These are phyloP conservation scores for Barbus barbus DNA, from an alignment of 2,113 vertebrate species.

Conservation along the genomic window DNA sequence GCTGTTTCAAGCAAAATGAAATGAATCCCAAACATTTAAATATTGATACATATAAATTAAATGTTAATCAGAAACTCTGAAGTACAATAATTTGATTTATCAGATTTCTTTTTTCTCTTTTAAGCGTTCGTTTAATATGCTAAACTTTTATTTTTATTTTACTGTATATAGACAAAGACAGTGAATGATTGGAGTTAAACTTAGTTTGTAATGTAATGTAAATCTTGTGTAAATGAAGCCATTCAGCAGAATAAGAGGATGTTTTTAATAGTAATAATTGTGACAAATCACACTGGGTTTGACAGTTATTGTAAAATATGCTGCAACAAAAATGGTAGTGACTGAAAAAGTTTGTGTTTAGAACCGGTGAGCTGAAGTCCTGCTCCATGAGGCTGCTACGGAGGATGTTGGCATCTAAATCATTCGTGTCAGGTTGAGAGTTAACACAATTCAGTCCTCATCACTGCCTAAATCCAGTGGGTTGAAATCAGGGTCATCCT, in stretches of 20 bases:
- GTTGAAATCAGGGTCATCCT: constrained; percentile 91
- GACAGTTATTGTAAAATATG: constrained; percentile 24
- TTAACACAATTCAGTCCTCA: constrained; percentile 65
- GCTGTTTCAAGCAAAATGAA: background rate
- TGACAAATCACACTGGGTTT: constrained; percentile 25
- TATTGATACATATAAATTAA: background rate
- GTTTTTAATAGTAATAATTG: constrained; percentile 39
- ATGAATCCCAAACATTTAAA: background rate
- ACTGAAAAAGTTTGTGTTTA: constrained; percentile 28
- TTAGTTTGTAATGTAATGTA: background rate
- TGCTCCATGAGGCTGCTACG: constrained; percentile 18
- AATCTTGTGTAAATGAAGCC: background rate
- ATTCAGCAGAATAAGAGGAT: background rate
- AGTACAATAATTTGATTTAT: background rate
- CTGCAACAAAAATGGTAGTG: background rate
- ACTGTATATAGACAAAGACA: background rate
- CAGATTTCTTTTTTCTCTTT: background rate
- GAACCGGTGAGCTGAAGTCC: background rate
- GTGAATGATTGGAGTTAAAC: background rate
- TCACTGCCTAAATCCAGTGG: constrained; percentile 88
- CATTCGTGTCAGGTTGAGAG: background rate
- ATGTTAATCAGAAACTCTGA: background rate
- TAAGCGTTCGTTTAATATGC: no score
- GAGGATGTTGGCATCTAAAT: background rate
- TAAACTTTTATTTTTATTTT: background rate